Conservation (phyloP, 2,113 vertebrate species). For the Centrocercus urophasianus region DNA sequence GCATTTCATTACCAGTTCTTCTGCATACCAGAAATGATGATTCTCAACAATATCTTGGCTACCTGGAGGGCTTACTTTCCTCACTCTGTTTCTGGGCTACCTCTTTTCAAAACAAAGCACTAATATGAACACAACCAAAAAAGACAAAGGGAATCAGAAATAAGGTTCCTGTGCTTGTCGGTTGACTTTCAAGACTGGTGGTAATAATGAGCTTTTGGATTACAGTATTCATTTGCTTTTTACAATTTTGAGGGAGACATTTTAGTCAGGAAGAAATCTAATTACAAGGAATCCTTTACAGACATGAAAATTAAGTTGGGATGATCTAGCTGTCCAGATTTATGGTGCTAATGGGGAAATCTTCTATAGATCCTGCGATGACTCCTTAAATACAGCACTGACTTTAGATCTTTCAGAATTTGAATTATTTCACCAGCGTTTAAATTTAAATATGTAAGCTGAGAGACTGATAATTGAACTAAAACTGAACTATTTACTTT, state of each 20-base stretch:
- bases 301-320: neutral
- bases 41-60: neutral
- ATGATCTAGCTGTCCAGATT: neutral
- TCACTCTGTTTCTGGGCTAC: neutral
- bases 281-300: neutral
- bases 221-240: neutral
- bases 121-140: neutral
- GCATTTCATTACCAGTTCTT: neutral
- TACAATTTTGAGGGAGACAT: neutral
- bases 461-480: neutral
- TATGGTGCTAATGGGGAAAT: neutral
- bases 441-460: neutral
- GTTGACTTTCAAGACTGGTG: neutral
- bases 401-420: neutral
- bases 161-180: neutral
- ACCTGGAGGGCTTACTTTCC: neutral
- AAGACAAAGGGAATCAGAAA: neutral
- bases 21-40: neutral
- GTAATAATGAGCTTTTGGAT: neutral
- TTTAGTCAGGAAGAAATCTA: neutral
- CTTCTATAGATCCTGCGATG: neutral
- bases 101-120: neutral
- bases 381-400: neutral
- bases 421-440: neutral
- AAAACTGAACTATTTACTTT: neutral